Percentiles rank a stretch among this genome's conserved stretches.
Evolutionary conservation across 2,797 vertebrate genomes (phyloP).

Genomic region (Halcyon chelicuti): DNA sequence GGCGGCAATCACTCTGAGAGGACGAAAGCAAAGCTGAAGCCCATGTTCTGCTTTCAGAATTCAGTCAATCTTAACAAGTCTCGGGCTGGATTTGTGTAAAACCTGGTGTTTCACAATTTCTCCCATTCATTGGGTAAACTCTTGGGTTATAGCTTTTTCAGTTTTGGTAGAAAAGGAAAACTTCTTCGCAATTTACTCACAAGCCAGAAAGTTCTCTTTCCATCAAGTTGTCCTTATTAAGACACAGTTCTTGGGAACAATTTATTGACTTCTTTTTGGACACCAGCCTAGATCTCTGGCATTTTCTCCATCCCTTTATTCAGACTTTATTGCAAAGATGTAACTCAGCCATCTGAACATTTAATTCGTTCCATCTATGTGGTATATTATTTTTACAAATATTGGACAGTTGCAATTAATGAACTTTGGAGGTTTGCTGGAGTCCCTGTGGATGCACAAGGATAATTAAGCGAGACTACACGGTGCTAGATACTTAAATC

Average conservation of each 20-base stretch:
- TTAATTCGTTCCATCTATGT: not conserved
- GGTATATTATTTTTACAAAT: not conserved
- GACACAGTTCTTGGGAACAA: not conserved
- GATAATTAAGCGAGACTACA: not conserved
- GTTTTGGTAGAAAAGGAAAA: not conserved
- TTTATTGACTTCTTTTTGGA: constrained; percentile 21
- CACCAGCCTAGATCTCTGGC: not conserved
- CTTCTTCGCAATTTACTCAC: not conserved
- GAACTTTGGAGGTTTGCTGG: not conserved
- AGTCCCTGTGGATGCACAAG: not conserved
- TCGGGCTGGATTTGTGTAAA: not conserved
- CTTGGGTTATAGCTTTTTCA: not conserved
- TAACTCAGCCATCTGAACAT: not conserved
- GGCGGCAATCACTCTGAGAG: not conserved
- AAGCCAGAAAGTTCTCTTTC: constrained; percentile 13
- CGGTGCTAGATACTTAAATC: not conserved
- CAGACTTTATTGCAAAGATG: not conserved
- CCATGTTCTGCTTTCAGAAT: not conserved
- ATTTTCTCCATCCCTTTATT: not conserved
- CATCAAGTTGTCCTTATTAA: not conserved
- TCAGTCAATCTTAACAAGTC: not conserved
- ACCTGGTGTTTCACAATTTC: not conserved
- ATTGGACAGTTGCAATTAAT: not conserved
- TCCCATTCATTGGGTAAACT: not conserved
- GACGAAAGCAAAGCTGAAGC: not conserved